Evolutionary conservation across 2,113 vertebrate species (phyloP).

Genomic region (Narcine bancroftii): DNA sequence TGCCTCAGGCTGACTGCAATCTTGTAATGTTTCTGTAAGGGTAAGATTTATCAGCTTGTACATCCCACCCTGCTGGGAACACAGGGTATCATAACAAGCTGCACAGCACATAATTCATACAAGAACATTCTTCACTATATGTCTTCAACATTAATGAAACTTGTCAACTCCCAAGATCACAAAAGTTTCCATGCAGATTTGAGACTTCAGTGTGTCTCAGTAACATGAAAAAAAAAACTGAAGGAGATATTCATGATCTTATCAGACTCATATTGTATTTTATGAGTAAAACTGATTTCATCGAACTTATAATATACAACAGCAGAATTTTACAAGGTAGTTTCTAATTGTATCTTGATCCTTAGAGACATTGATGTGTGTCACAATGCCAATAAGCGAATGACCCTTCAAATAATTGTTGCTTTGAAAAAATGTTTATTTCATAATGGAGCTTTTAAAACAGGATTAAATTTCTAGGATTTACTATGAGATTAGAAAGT

Average conservation of each 20-base stretch:
- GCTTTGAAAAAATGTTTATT: background rate
- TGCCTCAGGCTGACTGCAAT: constrained; percentile 32
- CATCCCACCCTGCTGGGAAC: constrained; percentile 38
- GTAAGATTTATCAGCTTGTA: constrained; percentile 37
- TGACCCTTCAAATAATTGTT: background rate
- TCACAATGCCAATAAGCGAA: background rate
- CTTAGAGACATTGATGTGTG: background rate
- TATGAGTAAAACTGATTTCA: background rate
- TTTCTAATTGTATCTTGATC: background rate
- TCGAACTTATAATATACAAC: background rate
- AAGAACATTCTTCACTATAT: constrained; percentile 18
- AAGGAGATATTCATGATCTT: constrained; percentile 1
- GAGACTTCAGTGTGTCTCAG: constrained; percentile 1
- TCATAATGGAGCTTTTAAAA: background rate
- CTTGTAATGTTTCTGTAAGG: constrained; percentile 37
- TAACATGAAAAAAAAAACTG: background rate
- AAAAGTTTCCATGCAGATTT: constrained; percentile 7
- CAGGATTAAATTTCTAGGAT: background rate
- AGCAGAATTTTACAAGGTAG: background rate
- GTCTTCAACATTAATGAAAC: constrained; percentile 37
- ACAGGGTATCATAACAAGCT: constrained; percentile 37
- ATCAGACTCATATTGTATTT: background rate
- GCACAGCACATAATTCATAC: constrained; percentile 36
- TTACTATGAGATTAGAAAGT: background rate
- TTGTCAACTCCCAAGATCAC: constrained; percentile 12